Base-by-base conservation (phyloP, 2,888 invertebrate genomes). In the Trissolcus brochymenae region DNA sequence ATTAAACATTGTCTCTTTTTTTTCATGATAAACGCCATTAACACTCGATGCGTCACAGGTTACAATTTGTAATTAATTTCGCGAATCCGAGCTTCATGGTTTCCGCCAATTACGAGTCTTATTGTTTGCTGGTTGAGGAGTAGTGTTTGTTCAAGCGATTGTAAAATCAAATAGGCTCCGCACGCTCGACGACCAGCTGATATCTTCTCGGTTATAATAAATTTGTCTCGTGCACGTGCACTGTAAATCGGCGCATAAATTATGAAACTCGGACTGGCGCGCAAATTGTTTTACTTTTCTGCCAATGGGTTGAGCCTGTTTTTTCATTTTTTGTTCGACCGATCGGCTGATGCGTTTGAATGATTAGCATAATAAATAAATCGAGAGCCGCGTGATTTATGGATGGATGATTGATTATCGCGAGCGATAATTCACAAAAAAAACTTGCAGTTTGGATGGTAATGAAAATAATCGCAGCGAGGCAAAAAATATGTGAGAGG, bases 51-150 rank as follows among this genome's bases (percentile, higher is more conserved):
- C 75, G 70, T 76, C 70, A 76, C 54, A 68, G 57, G 21, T 13
- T 17, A 41, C 43, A 60, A 55, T 70, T 75, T 59, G 41, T 57
- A 62, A 75, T 75, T 70, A 67, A 70, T 76, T 68, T 76, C 43
- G 64, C 75, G 75, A 76, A 62, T 40, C 40, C 61, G 25, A 17
- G 25, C 43, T 19, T 54, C 53, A 25, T 25, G 25, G 29, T 54
- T 54, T 54, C 53, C 53, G 56, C 49, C 41, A 56, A 56, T 56
- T 16, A 54, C 29, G 21, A 53, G n/a, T 25, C n/a, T 46, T 25
- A 35, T 55, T 55, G 55, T 55, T 55, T n/a, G 16, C 35, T 35
- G 35, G 35, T 35, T 7, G 35, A 35, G 35, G 9, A 35, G 35
- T 46, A 4, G 46, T 46, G 16, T 46, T 46, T 46, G n/a, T 46